These are phyloP conservation scores for Triplophysa dalaica DNA, from an alignment of 2,113 vertebrate species.

Conservation along the genomic window DNA sequence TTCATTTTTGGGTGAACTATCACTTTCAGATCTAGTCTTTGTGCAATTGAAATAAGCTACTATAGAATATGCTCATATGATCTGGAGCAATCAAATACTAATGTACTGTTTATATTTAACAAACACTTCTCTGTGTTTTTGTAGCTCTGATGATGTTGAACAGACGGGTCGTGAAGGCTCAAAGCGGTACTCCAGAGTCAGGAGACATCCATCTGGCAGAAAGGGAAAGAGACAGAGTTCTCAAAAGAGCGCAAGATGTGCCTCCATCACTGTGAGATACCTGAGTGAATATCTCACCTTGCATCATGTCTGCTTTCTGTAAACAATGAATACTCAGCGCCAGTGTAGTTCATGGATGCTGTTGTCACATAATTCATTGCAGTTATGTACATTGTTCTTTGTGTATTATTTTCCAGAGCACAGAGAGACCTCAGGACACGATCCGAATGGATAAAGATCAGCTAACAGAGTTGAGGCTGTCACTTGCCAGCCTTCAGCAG, in stretches of 20 bases:
- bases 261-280: slow-evolving; percentile 27
- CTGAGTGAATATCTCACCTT: not conserved
- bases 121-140: not conserved
- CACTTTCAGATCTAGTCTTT: no score
- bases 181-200: not conserved
- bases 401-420: slow-evolving; percentile 25
- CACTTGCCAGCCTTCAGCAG: slow-evolving; percentile 22
- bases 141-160: slow-evolving; percentile 42
- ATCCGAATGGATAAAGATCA: slow-evolving; percentile 15
- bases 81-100: no score
- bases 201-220: slow-evolving; percentile 1
- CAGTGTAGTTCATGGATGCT: not conserved
- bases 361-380: no score
- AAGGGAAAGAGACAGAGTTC: slow-evolving; percentile 16
- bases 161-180: slow-evolving; percentile 1
- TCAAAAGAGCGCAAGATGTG: slow-evolving; percentile 3
- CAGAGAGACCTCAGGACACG: not conserved
- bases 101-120: not conserved
- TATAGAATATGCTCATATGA: no score
- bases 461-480: slow-evolving; percentile 8
- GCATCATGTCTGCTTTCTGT: not conserved
- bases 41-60: no score
- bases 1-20: no score
- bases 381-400: not conserved
- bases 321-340: not conserved